Evolutionary conservation across 2,113 vertebrate species (phyloP), one percentile per base, ranked within the genome.

Genomic region (Cygnus buccinator): DNA sequence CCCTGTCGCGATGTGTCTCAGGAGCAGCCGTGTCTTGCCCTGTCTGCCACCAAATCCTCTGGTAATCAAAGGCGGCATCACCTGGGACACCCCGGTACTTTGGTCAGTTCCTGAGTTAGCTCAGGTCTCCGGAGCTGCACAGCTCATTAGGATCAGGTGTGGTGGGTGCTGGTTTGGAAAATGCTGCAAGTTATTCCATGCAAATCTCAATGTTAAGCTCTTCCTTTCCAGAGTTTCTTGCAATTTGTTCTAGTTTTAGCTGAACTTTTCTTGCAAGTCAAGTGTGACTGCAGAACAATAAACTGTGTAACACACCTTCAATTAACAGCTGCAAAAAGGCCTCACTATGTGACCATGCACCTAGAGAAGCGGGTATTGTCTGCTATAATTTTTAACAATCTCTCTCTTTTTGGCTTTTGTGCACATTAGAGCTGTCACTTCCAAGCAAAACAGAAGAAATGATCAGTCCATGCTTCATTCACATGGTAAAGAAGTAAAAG

Each of bases 211-310:
- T 23, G 5, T 62, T 52, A 70, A 96, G 90, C 82, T 89, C 93
- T 87, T 65, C 54, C 83, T 90, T 94, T 65, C 94, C 89, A 93
- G 83, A 65, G 88, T 62, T 84, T 88, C 85, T 80, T 94, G 89
- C 31, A 41, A 37, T 76, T 52, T 79, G 55, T 57, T 87, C 62
- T 67, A 61, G 39, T 70, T 94, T 92, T 52, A 89, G 85, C 55
- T 57, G 57, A 95, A 72, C 25, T 35, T 82, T 63, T 63, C 66
- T 76, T 21, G 31, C n/a, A 94, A 92, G 87, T 93, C n/a, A 94
- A 84, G 75, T 61, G 55, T 84, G 83, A 89, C 13, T 84, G 80
- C 95, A 91, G 89, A 80, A 28, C 66, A 75, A 37, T 43, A 44
- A 39, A 75, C 15, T 33, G n/a, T 1, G 7, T 48, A 63, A 90